A percentile compares a stretch with the other conserved stretches of the same genome.
Evolutionary conservation across 1,140 invertebrate species (phyloP).

Genomic region (Thaumetopoea pityocampa): DNA sequence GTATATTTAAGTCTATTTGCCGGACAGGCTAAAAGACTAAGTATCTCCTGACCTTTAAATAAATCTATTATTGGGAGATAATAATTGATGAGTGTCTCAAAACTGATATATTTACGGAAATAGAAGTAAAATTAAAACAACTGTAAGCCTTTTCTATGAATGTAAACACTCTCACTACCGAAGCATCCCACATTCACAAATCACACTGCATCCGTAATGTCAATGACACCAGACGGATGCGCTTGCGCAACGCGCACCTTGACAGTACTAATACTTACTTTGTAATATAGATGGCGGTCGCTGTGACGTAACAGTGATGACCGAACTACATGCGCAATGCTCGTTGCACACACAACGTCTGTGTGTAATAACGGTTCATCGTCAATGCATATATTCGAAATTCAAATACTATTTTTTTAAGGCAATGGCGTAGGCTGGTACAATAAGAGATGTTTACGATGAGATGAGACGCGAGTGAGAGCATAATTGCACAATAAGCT

Average conservation of each 20-base stretch:
- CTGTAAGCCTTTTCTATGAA: constrained; percentile 2
- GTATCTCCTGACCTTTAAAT: no score
- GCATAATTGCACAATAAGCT: constrained; percentile 64
- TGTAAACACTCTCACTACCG: constrained; percentile 45
- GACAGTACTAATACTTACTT: no score
- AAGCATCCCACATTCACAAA: constrained; percentile 43
- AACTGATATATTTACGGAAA: no score
- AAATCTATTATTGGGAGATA: no score
- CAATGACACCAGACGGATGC: constrained; percentile 65
- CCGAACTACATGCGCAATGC: background rate
- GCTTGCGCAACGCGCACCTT: constrained; percentile 65
- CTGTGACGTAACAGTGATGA: constrained; percentile 33
- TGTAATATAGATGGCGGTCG: constrained; percentile 47
- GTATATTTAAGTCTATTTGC: no score
- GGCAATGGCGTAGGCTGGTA: constrained; percentile 20
- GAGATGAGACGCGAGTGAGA: constrained; percentile 64
- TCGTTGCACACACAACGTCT: background rate
- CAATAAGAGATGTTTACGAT: constrained; percentile 26
- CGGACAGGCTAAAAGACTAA: no score
- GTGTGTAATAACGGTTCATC: no score
- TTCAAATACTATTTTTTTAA: constrained; percentile 3
- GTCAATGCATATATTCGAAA: constrained; percentile 14
- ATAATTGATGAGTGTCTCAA: no score
- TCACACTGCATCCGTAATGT: constrained; percentile 59
- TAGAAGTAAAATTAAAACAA: constrained; percentile 5